phyloP scores from a whole-genome alignment of 1,140 invertebrate genomes.

The Bombus picipes region DNA sequence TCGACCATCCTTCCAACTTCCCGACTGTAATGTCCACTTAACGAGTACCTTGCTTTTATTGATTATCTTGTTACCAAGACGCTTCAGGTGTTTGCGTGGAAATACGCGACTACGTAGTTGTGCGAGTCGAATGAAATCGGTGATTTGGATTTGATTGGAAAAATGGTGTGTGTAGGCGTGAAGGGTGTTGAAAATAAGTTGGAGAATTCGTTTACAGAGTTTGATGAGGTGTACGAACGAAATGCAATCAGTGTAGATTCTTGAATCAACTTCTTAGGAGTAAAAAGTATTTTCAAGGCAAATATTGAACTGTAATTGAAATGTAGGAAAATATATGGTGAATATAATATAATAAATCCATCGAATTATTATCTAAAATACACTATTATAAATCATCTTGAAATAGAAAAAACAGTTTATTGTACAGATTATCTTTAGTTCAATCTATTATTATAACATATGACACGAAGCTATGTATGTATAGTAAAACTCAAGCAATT shows the following conservation, averaged over 20 bases:
- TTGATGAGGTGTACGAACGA: not conserved
- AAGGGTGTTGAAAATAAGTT: not conserved
- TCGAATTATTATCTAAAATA: not conserved
- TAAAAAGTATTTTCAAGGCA: not conserved
- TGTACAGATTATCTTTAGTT: too few relatives aligned
- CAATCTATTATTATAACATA: too few relatives aligned
- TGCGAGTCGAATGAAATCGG: not conserved
- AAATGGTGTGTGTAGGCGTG: not conserved
- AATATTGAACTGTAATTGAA: not conserved
- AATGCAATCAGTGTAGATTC: not conserved
- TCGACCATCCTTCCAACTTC: not conserved
- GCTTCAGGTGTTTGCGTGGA: not conserved
- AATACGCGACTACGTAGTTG: too few relatives aligned
- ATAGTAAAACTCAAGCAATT: too few relatives aligned
- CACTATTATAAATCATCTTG: too few relatives aligned
- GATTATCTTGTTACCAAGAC: constrained; percentile 27
- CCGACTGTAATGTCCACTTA: constrained; percentile 22
- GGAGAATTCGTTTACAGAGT: not conserved
- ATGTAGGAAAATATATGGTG: too few relatives aligned
- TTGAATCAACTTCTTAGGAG: not conserved
- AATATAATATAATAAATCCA: too few relatives aligned
- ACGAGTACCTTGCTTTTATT: constrained; percentile 12
- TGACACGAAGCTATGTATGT: not conserved
- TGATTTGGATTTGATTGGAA: constrained; percentile 13
- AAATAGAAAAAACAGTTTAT: too few relatives aligned